These are phyloP conservation scores for Perodicticus potto DNA, from an alignment of 2,797 vertebrate genomes.

Conservation along the genomic window DNA sequence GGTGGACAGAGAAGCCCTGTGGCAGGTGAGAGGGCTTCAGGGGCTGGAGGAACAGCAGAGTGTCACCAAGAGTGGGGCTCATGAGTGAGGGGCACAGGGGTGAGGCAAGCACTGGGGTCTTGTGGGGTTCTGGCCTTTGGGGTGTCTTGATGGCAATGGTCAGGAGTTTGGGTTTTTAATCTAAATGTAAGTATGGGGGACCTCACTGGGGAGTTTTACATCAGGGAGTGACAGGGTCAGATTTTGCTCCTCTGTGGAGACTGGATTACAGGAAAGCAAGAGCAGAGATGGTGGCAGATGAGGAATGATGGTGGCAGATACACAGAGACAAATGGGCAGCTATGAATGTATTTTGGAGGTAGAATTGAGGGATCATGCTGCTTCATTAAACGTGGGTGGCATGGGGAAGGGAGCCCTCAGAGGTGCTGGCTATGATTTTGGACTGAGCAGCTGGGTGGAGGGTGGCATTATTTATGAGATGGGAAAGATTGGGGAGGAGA, in stretches of 20 bases:
- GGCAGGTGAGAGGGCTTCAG: rapidly evolving
- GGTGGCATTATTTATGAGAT: rapidly evolving
- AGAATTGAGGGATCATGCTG: rapidly evolving
- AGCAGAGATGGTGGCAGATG: no score
- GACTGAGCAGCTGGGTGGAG: rapidly evolving
- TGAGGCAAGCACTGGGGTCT: not conserved
- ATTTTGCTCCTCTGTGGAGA: not conserved
- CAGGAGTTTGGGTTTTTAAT: not conserved
- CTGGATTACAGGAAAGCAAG: rapidly evolving
- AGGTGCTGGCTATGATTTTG: no score
- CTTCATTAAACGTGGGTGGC: no score
- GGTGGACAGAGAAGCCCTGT: rapidly evolving
- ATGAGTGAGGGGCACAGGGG: rapidly evolving
- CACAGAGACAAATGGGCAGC: not conserved
- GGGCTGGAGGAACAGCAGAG: no score
- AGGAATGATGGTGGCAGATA: rapidly evolving
- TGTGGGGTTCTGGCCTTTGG: rapidly evolving
- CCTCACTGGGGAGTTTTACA: rapidly evolving
- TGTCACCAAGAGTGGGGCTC: no score
- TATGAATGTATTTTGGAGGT: rapidly evolving
- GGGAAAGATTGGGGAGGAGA: not conserved
- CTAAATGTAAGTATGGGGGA: no score
- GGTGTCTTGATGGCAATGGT: rapidly evolving
- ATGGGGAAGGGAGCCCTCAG: not conserved
- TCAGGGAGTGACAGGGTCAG: not conserved